Evolutionary conservation across 2,888 invertebrate genomes (phyloP), one percentile per base, ranked within the genome.

Genomic region (Sphecodes monilicornis): DNA sequence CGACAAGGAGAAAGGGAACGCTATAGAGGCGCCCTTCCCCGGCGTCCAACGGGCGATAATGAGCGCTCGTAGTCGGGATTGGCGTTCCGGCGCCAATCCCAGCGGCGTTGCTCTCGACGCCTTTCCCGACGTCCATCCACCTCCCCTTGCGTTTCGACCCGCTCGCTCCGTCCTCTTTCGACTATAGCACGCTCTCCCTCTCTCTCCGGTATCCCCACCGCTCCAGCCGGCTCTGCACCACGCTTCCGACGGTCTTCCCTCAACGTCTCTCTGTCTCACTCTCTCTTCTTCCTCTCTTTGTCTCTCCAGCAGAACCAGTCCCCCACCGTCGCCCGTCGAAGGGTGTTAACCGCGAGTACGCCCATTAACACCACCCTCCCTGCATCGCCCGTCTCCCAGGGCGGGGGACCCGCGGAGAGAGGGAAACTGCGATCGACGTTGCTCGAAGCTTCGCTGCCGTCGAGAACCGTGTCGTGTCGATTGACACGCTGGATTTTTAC

Each of bases 281-380:
- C 32, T 11, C 32, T 4, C 66, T n/a, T n/a, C 10, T 39, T 69
- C 78, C 29, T 39, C 57, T 78, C 64, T 71, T 75, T 11, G 32
- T 66, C 8, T 10, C 22, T 1, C 66, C 22, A 32, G 32, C 66
- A 54, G 78, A 76, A 39, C 57, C 60, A 6, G 46, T 54, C 76
- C 82, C 90, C 91, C 90, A 86, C 91, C 77, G 82, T 11, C 46
- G 1, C 29, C 60, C 5, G 78, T 75, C 81, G 87, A 91, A 93
- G 94, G 94, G 94, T 94, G 94, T 94, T 94, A 94, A 94, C 94
- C 94, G 92, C 94, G 94, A 94, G 93, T 94, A 94, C 94, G 94
- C 94, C 94, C 94, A 94, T 94, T 94, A 94, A 94, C 94, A 93
- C 93, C 91, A 93, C 92, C 93, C 84, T 83, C 72, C 50, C 92